Base-by-base conservation (phyloP, 2,797 vertebrate genomes). In the Brachyalestes nurse region DNA sequence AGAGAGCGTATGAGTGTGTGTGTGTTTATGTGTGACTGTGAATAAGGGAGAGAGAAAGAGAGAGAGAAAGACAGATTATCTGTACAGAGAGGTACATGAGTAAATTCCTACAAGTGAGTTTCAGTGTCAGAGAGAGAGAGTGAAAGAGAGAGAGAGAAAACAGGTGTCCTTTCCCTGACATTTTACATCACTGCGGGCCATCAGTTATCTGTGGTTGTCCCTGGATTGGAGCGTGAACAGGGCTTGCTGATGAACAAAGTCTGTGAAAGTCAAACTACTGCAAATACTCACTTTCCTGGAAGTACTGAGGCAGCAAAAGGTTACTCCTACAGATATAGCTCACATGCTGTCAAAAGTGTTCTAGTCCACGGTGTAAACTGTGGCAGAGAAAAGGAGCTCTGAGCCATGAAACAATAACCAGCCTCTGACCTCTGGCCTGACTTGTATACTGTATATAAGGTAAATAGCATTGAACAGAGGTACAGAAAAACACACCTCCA, bases 131-230 rank as follows among this genome's bases (percentile, higher is more conserved):
- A 34, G 6, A 34, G 28, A 64, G 25, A 55, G n/a, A n/a, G n/a
- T n/a, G 69, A 72, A 71, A 78, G 64, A 75, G 19, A 45, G 80
- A 58, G 72, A 23, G 72, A 45, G 53, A 38, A 65, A 67, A 55
- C 38, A 77, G 79, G 71, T 71, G 81, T 82, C 80, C 80, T 82
- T 82, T 82, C 57, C 9, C 75, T 83, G 71, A 82, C 75, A 80
- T 82, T 77, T 83, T 25, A 79, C 77, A 85, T 77, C 70, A 85
- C 64, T 75, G 78, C 76, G 49, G 51, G 19, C 81, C 73, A 83
- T 83, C 82, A 79, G 82, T 83, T 83, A 83, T 83, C 71, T 74
- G 75, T 51, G 60, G 73, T 73, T 78, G 40, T 66, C 77, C 72
- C 57, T 45, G 65, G 69, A 73, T 75, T 55, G 65, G 77, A 79